Percentiles rank a stretch among this genome's conserved stretches.
These are phyloP conservation scores for Eristalis tenax DNA, from an alignment of 2,888 invertebrate species.

Conservation along the genomic window DNA sequence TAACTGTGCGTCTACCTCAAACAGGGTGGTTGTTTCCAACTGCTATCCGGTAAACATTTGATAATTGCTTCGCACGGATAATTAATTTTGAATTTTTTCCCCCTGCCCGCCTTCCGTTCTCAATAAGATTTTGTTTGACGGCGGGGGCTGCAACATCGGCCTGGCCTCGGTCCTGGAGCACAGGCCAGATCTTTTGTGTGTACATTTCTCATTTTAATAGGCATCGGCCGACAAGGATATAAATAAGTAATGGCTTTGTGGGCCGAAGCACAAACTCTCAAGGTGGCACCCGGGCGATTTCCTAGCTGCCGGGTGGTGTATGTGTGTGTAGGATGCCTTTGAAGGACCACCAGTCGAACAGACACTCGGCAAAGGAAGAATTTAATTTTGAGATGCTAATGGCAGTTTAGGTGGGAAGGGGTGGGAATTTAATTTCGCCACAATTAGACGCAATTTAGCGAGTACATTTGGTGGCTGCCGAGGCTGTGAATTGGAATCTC, in stretches of 20 bases:
- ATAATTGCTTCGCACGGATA: conserved; percentile 70
- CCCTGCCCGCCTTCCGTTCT: conserved; percentile 18
- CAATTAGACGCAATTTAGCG: conserved; percentile 58
- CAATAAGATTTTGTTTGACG: conserved; percentile 54
- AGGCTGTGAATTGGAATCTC: conserved; percentile 20
- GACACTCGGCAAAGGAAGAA: conserved; percentile 17
- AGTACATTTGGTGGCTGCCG: conserved; percentile 10
- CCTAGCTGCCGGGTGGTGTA: background rate
- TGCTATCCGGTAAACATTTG: conserved; percentile 62
- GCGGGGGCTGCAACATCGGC: background rate
- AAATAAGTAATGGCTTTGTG: conserved; percentile 58
- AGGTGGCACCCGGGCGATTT: conserved; percentile 36
- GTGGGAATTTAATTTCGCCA: conserved; percentile 55
- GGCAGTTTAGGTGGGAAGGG: conserved; percentile 8
- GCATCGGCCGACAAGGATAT: conserved; percentile 56
- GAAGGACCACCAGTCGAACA: conserved; percentile 14
- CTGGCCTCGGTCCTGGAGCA: conserved; percentile 20
- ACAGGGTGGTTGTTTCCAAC: conserved; percentile 26
- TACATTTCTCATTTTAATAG: conserved; percentile 69
- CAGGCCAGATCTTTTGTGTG: conserved; percentile 45
- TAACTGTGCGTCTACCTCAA: conserved; percentile 40
- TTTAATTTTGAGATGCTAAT: conserved; percentile 61
- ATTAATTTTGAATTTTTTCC: conserved; percentile 60
- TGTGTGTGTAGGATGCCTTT: background rate
- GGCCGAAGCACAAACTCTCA: conserved; percentile 21